Evolutionary conservation across 2,888 invertebrate genomes (phyloP).

Genomic region (Metallyticus violacea): DNA sequence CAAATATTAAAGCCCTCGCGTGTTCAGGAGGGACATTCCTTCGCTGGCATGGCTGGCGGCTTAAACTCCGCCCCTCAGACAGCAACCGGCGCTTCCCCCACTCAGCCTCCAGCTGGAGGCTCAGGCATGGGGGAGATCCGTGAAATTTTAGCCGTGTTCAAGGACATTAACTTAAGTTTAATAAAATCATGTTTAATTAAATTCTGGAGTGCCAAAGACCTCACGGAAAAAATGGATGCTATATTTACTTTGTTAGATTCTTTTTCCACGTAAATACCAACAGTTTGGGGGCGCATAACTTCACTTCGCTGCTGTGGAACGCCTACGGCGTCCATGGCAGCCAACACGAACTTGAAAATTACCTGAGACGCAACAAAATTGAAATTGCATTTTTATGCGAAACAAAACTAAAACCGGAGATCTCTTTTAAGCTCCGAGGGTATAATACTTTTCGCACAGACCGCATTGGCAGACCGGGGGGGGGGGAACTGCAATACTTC

Average conservation of each 20-base stretch:
- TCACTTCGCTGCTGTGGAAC: too few relatives aligned
- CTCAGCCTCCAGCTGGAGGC: too few relatives aligned
- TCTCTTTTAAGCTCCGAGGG: not conserved
- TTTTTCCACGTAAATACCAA: not conserved
- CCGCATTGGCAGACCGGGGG: too few relatives aligned
- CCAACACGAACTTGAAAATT: too few relatives aligned
- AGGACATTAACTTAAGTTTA: not conserved
- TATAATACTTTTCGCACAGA: not conserved
- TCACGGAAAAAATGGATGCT: not conserved
- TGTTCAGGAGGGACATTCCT: not conserved
- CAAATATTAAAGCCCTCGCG: too few relatives aligned
- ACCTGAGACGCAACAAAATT: not conserved
- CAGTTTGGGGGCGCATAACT: too few relatives aligned
- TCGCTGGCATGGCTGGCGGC: accelerated
- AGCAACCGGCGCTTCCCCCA: not conserved
- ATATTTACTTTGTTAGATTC: not conserved
- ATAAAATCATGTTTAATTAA: not conserved
- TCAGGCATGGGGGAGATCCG: accelerated
- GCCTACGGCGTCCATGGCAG: too few relatives aligned
- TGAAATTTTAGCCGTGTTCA: not conserved
- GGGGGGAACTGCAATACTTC: too few relatives aligned
- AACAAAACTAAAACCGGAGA: not conserved
- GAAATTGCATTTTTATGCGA: not conserved
- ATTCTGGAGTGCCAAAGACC: not conserved
- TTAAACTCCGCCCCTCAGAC: not conserved